Evolutionary conservation across 2,113 vertebrate genomes (phyloP).

Genomic region (Ophthalmolycus amberensis): DNA sequence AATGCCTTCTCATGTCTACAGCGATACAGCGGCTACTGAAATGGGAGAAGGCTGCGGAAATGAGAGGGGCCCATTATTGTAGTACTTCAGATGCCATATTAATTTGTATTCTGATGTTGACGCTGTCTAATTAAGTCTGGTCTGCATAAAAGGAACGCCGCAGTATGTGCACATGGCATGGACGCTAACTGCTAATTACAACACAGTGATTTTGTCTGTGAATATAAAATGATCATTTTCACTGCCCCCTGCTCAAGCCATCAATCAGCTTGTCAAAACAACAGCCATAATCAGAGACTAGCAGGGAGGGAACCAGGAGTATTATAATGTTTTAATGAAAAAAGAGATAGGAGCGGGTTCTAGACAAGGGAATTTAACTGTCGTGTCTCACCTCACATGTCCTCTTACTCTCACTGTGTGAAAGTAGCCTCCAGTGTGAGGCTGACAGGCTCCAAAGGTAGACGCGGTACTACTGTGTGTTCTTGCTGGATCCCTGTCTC

Average conservation of each 20-base stretch:
- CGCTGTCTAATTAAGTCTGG: constrained; percentile 69
- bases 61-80: constrained; percentile 57
- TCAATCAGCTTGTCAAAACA: constrained; percentile 71
- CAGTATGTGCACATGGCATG: constrained; percentile 38
- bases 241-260: constrained; percentile 48
- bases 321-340: constrained; percentile 62
- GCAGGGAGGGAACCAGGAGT: constrained; percentile 23
- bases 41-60: constrained; percentile 39
- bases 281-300: constrained; percentile 45
- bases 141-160: constrained; percentile 61
- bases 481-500: constrained; percentile 23
- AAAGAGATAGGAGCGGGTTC: constrained; percentile 13
- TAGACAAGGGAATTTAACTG: constrained; percentile 17
- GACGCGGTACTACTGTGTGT: constrained; percentile 2
- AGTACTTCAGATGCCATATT: constrained; percentile 62
- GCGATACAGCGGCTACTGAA: constrained; percentile 23
- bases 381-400: constrained; percentile 19
- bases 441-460: constrained; percentile 22
- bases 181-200: constrained; percentile 68
- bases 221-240: constrained; percentile 66
- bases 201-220: constrained; percentile 47
- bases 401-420: constrained; percentile 9
- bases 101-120: constrained; percentile 61
- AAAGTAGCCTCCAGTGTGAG: constrained; percentile 23
- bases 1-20: constrained; percentile 29